Evolutionary conservation across 1,140 invertebrate species (phyloP).

Genomic region (Lordiphosa collinella): DNA sequence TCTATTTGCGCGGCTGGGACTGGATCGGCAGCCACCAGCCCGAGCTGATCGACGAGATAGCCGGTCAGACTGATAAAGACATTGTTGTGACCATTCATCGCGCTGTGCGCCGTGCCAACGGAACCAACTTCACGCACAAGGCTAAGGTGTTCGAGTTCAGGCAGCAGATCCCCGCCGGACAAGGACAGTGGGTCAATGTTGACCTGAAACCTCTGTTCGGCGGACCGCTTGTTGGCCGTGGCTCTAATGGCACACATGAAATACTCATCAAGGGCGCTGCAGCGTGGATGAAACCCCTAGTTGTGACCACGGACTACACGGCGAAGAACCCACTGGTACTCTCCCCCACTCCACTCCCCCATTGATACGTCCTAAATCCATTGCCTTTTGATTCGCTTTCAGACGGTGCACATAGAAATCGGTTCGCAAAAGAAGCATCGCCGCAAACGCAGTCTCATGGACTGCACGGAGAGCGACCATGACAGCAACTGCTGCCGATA

Average conservation of each 20-base stretch:
- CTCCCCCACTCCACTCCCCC: too few relatives aligned
- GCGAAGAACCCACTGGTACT: conserved; percentile 52
- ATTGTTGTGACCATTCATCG: conserved; percentile 52
- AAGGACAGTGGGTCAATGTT: conserved; percentile 86
- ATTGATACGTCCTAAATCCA: too few relatives aligned
- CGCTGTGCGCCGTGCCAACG: conserved; percentile 30
- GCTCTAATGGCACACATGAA: conserved; percentile 86
- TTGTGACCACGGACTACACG: conserved; percentile 49
- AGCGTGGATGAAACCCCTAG: conserved; percentile 80
- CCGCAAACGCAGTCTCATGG: conserved; percentile 83
- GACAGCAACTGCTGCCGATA: conserved; percentile 93
- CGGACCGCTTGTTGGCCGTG: conserved; percentile 84
- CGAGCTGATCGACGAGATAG: conserved; percentile 36
- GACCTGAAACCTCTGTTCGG: conserved; percentile 88
- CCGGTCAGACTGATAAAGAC: conserved; percentile 25
- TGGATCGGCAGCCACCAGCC: conserved; percentile 59
- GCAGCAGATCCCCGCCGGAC: conserved; percentile 71
- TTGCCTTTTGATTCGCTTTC: conserved; percentile 69
- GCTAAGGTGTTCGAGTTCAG: conserved; percentile 58
- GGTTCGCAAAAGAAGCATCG: conserved; percentile 84
- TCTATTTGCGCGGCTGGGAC: conserved; percentile 62
- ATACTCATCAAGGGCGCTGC: conserved; percentile 86
- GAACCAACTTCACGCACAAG: conserved; percentile 53
- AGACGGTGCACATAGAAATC: conserved; percentile 92
- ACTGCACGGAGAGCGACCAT: conserved; percentile 80